Conservation (phyloP, 1,140 invertebrate genomes). For the Pseudobourletiella spinata region DNA sequence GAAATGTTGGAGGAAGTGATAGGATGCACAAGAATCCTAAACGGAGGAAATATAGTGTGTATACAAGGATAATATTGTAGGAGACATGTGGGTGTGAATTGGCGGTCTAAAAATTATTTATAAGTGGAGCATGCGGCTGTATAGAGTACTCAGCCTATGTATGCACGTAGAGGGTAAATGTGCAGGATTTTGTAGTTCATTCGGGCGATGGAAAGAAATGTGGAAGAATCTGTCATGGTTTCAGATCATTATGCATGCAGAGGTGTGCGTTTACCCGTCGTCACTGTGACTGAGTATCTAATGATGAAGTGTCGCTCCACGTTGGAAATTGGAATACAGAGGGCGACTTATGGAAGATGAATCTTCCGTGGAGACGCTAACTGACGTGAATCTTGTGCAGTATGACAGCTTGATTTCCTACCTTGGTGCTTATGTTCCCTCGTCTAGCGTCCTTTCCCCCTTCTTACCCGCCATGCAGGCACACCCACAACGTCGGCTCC, state of each 20-base stretch:
- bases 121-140: no score
- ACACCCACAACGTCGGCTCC: conserved; percentile 8
- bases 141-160: no score
- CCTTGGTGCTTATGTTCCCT: conserved; percentile 19
- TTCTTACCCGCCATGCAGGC: conserved; percentile 4
- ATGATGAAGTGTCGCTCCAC: background rate
- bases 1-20: no score
- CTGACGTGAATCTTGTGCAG: conserved; percentile 30
- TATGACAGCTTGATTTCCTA: conserved; percentile 33
- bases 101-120: no score
- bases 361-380: conserved; percentile 28
- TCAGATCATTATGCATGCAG: no score
- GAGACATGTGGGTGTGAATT: no score
- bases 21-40: no score
- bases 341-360: conserved; percentile 21
- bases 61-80: no score
- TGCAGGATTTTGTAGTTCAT: no score
- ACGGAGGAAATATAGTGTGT: no score
- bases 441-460: conserved; percentile 6
- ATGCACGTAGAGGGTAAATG: no score
- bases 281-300: conserved; percentile 9
- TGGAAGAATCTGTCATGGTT: background rate
- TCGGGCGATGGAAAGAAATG: background rate
- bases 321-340: background rate
- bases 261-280: background rate